These are phyloP conservation scores for Cochlearius cochlearius DNA, from an alignment of 2,113 vertebrate genomes.

Conservation along the genomic window DNA sequence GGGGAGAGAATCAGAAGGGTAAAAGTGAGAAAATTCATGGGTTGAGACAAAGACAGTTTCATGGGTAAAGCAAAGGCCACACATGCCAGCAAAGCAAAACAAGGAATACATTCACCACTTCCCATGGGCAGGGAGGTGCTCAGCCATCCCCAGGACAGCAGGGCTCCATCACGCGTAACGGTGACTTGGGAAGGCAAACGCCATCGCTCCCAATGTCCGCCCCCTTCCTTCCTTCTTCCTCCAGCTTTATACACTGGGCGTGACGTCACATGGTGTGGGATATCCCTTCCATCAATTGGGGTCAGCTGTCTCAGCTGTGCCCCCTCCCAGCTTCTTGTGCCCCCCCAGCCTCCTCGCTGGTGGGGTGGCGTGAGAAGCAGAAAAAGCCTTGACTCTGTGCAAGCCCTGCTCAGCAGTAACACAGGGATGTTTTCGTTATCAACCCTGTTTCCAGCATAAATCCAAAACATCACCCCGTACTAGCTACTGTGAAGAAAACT, in stretches of 20 bases:
- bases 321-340: no score
- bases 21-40: not conserved
- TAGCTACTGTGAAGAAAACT: not conserved
- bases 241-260: no score
- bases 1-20: not conserved
- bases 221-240: not conserved
- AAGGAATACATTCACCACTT: not conserved
- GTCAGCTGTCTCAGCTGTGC: no score
- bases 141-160: not conserved
- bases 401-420: not conserved
- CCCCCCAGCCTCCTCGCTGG: not conserved
- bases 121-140: not conserved
- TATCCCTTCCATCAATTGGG: no score
- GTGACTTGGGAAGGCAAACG: not conserved
- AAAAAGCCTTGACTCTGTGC: not conserved
- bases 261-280: no score
- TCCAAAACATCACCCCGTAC: not conserved
- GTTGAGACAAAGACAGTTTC: not conserved
- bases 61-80: not conserved
- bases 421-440: no score
- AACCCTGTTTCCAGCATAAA: not conserved
- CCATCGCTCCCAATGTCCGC: rapidly evolving
- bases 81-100: rapidly evolving
- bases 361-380: not conserved
- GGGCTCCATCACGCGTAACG: rapidly evolving